These are phyloP conservation scores for Aplysina aerophoba DNA, from an alignment of 37 sponge, comb jelly and placozoan species.

Conservation along the genomic window DNA sequence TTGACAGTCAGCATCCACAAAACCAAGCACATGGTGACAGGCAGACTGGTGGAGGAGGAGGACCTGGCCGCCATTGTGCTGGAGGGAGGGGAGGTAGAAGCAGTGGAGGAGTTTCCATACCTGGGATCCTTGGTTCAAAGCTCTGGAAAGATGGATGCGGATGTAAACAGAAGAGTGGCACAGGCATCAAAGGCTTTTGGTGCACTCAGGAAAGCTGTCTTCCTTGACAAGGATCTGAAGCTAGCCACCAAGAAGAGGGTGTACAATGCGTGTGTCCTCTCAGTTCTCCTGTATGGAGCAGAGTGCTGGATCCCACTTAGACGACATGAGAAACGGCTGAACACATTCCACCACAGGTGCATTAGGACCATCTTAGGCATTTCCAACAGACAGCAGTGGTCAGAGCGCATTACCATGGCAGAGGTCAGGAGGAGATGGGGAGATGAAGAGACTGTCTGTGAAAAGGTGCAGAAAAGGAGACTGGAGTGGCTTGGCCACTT, in stretches of 20 bases:
- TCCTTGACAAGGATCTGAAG: constrained; percentile 22
- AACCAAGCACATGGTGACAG: constrained; percentile 37
- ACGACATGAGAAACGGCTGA: constrained; percentile 18
- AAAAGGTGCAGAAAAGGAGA: constrained; percentile 22
- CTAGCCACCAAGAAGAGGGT: constrained; percentile 20
- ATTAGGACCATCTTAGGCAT: constrained; percentile 38
- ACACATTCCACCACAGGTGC: constrained; percentile 56
- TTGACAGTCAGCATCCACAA: constrained; percentile 31
- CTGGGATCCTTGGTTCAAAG: constrained; percentile 18
- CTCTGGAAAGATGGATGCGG: constrained; percentile 39
- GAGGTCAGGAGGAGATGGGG: constrained; percentile 47
- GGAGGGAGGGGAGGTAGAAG: constrained; percentile 24
- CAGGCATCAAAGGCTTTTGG: constrained; percentile 43
- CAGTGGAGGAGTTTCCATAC: constrained; percentile 35
- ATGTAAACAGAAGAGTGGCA: constrained; percentile 30
- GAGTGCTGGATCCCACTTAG: constrained; percentile 43
- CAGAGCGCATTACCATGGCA: constrained; percentile 31
- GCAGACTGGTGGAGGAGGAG: constrained; percentile 17
- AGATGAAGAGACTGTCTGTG: constrained; percentile 22
- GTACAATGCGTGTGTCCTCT: constrained; percentile 33
- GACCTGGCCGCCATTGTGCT: neutral
- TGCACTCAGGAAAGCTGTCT: constrained; percentile 39
- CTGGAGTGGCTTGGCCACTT: constrained; percentile 41
- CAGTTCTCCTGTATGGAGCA: constrained; percentile 40
- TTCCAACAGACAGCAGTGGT: constrained; percentile 45